Conservation (phyloP, 1,140 invertebrate genomes). For the Calliphora vicina region DNA sequence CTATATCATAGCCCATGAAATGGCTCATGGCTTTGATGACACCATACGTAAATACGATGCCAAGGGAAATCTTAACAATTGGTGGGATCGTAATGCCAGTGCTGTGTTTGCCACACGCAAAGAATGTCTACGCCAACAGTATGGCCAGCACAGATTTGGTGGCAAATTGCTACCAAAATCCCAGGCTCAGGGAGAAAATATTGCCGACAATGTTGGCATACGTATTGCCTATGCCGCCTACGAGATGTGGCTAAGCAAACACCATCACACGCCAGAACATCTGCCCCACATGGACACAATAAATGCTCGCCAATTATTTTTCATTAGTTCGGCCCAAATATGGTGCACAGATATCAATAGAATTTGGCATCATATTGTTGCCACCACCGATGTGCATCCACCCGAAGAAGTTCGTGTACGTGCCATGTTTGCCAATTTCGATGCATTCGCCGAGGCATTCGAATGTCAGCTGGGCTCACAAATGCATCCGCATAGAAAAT, state of each 20-base stretch:
- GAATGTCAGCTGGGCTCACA: conserved; percentile 75
- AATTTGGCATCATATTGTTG: conserved; percentile 3
- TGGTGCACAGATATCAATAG: conserved; percentile 47
- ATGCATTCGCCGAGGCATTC: conserved; percentile 86
- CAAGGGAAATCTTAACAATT: conserved; percentile 73
- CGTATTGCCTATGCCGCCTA: conserved; percentile 91
- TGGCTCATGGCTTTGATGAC: conserved; percentile 73
- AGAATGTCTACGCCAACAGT: conserved; percentile 92
- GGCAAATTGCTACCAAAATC: conserved; percentile 74
- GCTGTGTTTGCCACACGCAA: conserved; percentile 85
- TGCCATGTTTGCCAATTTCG: conserved; percentile 86
- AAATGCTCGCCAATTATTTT: conserved; percentile 88
- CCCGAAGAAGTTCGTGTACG: conserved; percentile 82
- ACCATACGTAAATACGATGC: conserved; percentile 72
- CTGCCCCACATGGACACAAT: conserved; percentile 69
- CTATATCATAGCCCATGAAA: conserved; percentile 78
- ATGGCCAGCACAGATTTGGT: conserved; percentile 73
- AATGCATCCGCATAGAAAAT: conserved; percentile 93
- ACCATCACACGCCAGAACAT: conserved; percentile 64
- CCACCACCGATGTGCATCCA: conserved; percentile 82
- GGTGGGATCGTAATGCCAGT: conserved; percentile 90
- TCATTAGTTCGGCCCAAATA: conserved; percentile 86
- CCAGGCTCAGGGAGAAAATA: conserved; percentile 84
- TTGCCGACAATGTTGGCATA: conserved; percentile 92
- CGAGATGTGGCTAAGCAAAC: conserved; percentile 65